phyloP scores from a whole-genome alignment of 2,888 invertebrate species.

The Rhogogaster chlorosoma region DNA sequence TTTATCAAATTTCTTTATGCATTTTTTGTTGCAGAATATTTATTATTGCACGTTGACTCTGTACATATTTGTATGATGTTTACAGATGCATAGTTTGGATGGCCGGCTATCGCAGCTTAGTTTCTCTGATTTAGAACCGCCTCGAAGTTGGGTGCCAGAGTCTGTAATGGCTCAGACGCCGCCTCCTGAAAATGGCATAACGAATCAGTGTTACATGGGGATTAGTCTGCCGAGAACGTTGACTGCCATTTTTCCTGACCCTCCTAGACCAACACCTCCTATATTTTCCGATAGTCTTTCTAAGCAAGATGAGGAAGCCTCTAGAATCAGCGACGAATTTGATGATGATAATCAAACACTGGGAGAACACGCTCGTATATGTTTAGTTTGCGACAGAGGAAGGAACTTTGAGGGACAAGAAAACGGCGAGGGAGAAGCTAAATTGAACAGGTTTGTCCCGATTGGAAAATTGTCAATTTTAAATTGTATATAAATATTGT shows the following conservation, averaged over 20 bases:
- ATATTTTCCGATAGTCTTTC: constrained; percentile 35
- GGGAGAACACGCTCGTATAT: constrained; percentile 69
- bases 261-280: constrained; percentile 58
- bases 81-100: constrained; percentile 74
- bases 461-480: neutral
- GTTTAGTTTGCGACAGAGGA: constrained; percentile 69
- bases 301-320: constrained; percentile 15
- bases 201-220: constrained; percentile 84
- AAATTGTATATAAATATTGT: neutral
- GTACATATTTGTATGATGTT: neutral
- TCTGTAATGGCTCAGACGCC: constrained; percentile 67
- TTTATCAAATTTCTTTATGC: neutral
- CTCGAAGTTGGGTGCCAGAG: constrained; percentile 73
- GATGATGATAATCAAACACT: constrained; percentile 49
- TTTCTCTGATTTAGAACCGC: constrained; percentile 73
- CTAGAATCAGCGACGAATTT: constrained; percentile 14
- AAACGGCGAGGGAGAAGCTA: constrained; percentile 58
- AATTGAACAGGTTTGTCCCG: constrained; percentile 42
- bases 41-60: neutral
- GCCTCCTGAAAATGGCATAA: constrained; percentile 79
- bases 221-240: constrained; percentile 87
- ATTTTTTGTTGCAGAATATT: neutral
- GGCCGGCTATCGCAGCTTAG: constrained; percentile 74
- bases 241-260: constrained; percentile 83
- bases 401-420: constrained; percentile 60